These are phyloP conservation scores for Oscheius myriophilus DNA, from an alignment of 2,888 invertebrate species.

Conservation along the genomic window DNA sequence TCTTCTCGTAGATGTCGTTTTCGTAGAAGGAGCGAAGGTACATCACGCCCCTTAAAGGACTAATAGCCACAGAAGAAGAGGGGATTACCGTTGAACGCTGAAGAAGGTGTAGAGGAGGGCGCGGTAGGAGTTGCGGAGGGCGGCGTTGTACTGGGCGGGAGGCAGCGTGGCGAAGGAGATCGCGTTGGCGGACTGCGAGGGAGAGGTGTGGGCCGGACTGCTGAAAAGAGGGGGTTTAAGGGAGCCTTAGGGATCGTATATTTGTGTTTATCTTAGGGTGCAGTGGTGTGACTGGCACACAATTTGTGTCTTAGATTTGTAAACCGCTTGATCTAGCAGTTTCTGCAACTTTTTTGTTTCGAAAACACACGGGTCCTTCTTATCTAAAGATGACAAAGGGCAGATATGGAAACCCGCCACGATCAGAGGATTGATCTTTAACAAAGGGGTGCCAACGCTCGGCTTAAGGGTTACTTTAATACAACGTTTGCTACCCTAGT, in stretches of 20 bases:
- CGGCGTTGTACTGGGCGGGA: conserved; percentile 50
- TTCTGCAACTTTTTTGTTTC: background rate
- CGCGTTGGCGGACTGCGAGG: conserved; percentile 65
- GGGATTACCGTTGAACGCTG: conserved; percentile 50
- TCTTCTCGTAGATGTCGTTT: conserved; percentile 55
- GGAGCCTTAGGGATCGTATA: background rate
- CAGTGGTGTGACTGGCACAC: background rate
- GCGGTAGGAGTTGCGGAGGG: conserved; percentile 53
- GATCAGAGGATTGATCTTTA: too few species aligned
- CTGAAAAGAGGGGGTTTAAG: conserved; percentile 38
- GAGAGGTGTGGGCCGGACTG: conserved; percentile 63
- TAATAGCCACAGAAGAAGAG: background rate
- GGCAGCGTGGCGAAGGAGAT: conserved; percentile 64
- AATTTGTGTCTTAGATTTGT: background rate
- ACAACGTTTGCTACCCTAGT: too few species aligned
- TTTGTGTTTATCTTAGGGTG: background rate
- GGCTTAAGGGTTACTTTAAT: too few species aligned
- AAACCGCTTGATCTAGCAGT: too few species aligned
- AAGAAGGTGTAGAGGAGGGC: conserved; percentile 58
- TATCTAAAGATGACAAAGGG: background rate
- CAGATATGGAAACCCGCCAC: background rate
- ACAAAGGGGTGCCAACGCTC: too few species aligned
- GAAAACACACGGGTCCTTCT: background rate
- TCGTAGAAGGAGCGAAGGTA: conserved; percentile 62
- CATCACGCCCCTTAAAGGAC: conserved; percentile 44